A percentile compares a stretch with the other conserved stretches of the same genome.
phyloP scores from a whole-genome alignment of 53 echinoderm and acorn worm species.

The Antedon mediterranea region DNA sequence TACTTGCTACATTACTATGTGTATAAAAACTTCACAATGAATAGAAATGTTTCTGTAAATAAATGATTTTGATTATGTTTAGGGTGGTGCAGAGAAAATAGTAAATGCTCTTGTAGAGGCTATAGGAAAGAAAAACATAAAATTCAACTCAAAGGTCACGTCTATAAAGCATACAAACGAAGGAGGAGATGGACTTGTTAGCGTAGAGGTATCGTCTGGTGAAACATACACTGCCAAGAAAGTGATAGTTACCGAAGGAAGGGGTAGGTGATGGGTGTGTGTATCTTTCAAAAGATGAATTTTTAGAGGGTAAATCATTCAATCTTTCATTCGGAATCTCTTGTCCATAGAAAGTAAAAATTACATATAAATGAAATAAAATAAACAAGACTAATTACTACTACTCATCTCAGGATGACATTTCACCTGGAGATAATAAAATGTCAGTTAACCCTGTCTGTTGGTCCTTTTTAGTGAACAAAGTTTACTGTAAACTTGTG shows the following conservation, averaged over 20 bases:
- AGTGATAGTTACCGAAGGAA: constrained; percentile 30
- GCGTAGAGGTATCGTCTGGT: constrained; percentile 33
- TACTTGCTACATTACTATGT: neutral
- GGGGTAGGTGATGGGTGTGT: neutral
- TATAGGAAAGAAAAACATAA: constrained; percentile 36
- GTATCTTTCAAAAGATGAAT: no score
- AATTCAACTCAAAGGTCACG: constrained; percentile 28
- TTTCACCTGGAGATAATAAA: no score
- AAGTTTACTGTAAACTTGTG: no score
- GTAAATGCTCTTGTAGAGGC: constrained; percentile 23
- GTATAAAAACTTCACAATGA: neutral
- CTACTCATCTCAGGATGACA: no score
- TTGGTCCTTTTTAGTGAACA: no score
- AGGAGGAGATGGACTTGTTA: constrained; percentile 15
- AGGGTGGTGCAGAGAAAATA: constrained; percentile 47
- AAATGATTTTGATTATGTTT: neutral
- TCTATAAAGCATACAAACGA: constrained; percentile 24
- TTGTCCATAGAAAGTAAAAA: no score
- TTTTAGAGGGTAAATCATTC: no score
- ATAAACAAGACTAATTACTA: no score
- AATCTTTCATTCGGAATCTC: no score
- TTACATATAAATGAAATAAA: no score
- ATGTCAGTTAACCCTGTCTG: no score
- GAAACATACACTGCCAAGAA: constrained; percentile 29
- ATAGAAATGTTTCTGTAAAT: neutral